Evolutionary conservation across 2,888 invertebrate species (phyloP), one percentile per base, ranked within the genome.

Genomic region (Conistra vaccinii): DNA sequence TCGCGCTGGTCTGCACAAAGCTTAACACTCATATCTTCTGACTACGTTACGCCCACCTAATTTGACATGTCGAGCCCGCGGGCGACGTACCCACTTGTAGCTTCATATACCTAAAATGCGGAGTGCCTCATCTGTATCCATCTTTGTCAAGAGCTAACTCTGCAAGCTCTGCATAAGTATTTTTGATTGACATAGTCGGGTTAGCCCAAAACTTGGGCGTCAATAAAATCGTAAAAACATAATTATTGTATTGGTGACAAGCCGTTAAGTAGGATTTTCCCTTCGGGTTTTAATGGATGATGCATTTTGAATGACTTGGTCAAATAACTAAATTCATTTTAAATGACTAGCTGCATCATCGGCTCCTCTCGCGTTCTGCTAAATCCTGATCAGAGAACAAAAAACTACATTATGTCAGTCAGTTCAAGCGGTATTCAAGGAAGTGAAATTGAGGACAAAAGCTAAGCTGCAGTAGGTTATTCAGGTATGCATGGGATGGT

Each of bases 361-460:
- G 29, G 14, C 9, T 23, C 5, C 1, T 5, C 29, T 23, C 2
- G 9, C 23, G 29, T 9, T 32, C 2, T 23, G 12, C 17, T 48
- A n/a, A 23, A 32, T n/a, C 3, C 29, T 51, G 23, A 0, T 9
- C 29, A 23, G 17, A 17, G 12, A n/a, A 35, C 6, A 20, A 66
- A 48, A 48, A 32, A 65, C 29, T 23, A 17, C 23, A 65, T 48
- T 23, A 17, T 51, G 10, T 55, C n/a, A 20, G 20, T 20, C 17
- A 17, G 32, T n/a, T n/a, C 6, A 17, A 23, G 29, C 58, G 48
- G 7, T 53, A 53, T 51, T 53, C 10, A 58, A 68, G 48, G 32
- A 57, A 69, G 72, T 68, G 70, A 80, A 80, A 83, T 80, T 67
- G 62, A 55, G 67, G n/a, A 35, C 72, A 73, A 42, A 61, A 76